Base-by-base conservation (phyloP, 2,113 vertebrate genomes). In the Oriolus oriolus region DNA sequence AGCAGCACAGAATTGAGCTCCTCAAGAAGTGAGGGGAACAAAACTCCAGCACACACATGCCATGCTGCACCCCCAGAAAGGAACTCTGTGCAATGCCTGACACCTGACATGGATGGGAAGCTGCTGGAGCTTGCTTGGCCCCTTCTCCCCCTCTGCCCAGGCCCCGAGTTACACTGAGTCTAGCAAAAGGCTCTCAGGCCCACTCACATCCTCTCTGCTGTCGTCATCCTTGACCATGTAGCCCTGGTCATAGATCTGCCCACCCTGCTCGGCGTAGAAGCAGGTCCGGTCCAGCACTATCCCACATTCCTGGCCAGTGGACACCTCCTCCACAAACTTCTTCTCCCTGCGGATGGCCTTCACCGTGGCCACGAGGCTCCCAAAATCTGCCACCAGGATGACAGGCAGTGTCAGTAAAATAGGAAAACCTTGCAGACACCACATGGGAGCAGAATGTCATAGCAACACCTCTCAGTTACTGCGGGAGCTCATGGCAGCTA, bases 261-360 rank as follows among this genome's bases (percentile, higher is more conserved):
- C 99, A 5, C 99, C 99, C 97, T 99, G 99, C 97, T 99, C 99
- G 0, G 99, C 99, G 10, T 99, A 99, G 98, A 99, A 99, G 66
- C 99, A 98, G 44, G 99, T 99, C 93, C 82, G 97, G 97, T 99
- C 99, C 87, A 99, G 98, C 87, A 99, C 93, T 80, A 99, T 98
- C 2, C 99, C 99, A 16, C 99, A 99, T 86, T 99, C 98, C 97
- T 99, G 99, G 68, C 99, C 99, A 0, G 99, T 99, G 89, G 96
- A 98, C 35, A 98, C 99, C 42, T 99, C 98, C 5, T 98, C 98
- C 94, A 99, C 98, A 79, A 99, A 99, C 65, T 80, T 97, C 71
- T 99, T 99, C 68, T 99, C 99, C n/a, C 98, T 97, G 49, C 99
- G 98, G 94, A 99, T 98, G 44, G 99, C 99, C 92, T 98, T 96